phyloP scores from a whole-genome alignment of 1,140 invertebrate genomes.

The Psix sp. region DNA sequence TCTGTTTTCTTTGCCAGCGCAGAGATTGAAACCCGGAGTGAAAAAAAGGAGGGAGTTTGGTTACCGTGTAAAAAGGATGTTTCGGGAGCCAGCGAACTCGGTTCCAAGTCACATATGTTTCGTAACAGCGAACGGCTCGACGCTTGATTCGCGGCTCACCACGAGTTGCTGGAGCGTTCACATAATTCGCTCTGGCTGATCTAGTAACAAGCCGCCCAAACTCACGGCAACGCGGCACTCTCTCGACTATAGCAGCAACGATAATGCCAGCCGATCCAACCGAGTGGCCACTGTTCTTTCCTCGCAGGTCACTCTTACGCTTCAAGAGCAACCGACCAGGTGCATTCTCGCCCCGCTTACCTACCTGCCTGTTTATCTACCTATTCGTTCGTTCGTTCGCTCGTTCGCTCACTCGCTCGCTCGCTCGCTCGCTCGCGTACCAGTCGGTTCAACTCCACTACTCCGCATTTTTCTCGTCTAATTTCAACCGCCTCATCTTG shows the following conservation, averaged over 20 bases:
- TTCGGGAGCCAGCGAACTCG: slow-evolving; percentile 5
- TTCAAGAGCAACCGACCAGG: slow-evolving; percentile 62
- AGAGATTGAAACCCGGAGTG: too few species aligned
- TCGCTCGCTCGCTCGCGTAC: too few species aligned
- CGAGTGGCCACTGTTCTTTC: slow-evolving; percentile 54
- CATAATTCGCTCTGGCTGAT: too few species aligned
- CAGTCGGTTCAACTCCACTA: slow-evolving; percentile 34
- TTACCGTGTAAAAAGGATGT: slow-evolving; percentile 5
- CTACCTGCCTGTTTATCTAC: slow-evolving; percentile 61
- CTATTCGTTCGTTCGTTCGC: slow-evolving; percentile 22
- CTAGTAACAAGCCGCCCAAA: too few species aligned
- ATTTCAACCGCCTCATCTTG: slow-evolving; percentile 43
- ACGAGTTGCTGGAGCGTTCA: slow-evolving; percentile 16
- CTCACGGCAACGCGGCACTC: too few species aligned
- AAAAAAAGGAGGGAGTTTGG: background rate
- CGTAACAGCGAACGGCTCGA: slow-evolving; percentile 19
- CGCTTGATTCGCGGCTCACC: too few species aligned
- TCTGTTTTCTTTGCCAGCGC: too few species aligned
- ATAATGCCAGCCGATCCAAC: slow-evolving; percentile 21
- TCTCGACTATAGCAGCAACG: slow-evolving; percentile 1
- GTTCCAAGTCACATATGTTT: slow-evolving; percentile 25
- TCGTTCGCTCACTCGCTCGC: too few species aligned
- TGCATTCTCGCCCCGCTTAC: slow-evolving; percentile 65
- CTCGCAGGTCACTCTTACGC: slow-evolving; percentile 69
- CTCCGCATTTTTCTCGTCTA: slow-evolving; percentile 46